Percentiles rank a stretch among this genome's conserved stretches.
These are phyloP conservation scores for Drosophila sulfurigaster DNA, from an alignment of 1,140 invertebrate genomes.

Conservation along the genomic window DNA sequence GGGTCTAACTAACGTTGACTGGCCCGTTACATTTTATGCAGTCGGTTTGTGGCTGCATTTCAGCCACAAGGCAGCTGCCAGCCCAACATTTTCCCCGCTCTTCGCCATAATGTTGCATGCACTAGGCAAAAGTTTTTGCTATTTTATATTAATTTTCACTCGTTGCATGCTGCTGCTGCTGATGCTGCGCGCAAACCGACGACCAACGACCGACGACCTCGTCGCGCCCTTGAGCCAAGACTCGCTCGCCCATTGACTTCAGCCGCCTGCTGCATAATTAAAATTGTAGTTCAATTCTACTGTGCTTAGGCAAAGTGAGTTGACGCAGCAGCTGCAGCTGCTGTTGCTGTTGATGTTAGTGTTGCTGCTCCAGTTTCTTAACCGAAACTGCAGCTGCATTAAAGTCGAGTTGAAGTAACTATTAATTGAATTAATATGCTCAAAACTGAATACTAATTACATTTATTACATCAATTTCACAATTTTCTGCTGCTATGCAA, in stretches of 20 bases:
- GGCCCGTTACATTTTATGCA: constrained; percentile 79
- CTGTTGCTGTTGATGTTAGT: too few species aligned
- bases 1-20: constrained; percentile 30
- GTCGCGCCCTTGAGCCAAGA: constrained; percentile 56
- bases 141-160: constrained; percentile 79
- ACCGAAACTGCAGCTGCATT: neutral
- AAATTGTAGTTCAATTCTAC: constrained; percentile 71
- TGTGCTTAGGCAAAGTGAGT: constrained; percentile 26
- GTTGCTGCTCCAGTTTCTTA: constrained; percentile 5
- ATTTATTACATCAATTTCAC: too few species aligned
- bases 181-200: constrained; percentile 27
- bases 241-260: constrained; percentile 34
- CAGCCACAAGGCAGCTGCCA: constrained; percentile 54
- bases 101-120: constrained; percentile 47
- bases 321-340: constrained; percentile 12
- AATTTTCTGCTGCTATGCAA: neutral
- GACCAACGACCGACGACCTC: constrained; percentile 35
- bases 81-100: neutral
- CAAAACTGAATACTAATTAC: too few species aligned
- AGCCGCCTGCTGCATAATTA: constrained; percentile 70
- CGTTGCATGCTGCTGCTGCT: constrained; percentile 27
- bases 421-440: too few species aligned
- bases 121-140: constrained; percentile 68
- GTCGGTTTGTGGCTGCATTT: constrained; percentile 64
- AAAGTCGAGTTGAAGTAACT: too few species aligned